Evolutionary conservation across 2,888 invertebrate species (phyloP).

Genomic region (Rotaria macrura): DNA sequence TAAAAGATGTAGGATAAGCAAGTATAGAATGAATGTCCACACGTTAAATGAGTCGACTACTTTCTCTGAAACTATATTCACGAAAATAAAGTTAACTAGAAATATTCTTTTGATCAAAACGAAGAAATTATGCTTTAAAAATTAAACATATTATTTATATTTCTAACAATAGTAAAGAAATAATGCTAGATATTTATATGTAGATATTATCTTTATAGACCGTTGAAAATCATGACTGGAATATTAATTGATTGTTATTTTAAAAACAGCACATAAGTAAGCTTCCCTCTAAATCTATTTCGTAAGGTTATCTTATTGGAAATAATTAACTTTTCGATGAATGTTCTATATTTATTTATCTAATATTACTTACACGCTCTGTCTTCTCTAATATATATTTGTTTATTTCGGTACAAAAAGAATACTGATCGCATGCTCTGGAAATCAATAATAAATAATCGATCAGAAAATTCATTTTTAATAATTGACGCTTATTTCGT

Average conservation of each 20-base stretch:
- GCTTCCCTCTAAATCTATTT: background rate
- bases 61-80: background rate
- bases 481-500: too few relatives aligned
- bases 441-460: too few relatives aligned
- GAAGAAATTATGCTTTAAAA: too few relatives aligned
- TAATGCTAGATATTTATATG: background rate
- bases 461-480: too few relatives aligned
- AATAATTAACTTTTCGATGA: background rate
- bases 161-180: background rate
- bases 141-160: background rate
- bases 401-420: background rate
- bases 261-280: background rate
- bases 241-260: background rate
- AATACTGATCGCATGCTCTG: too few relatives aligned
- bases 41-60: background rate
- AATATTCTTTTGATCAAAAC: background rate
- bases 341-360: background rate
- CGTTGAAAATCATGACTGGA: background rate
- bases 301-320: background rate
- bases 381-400: background rate
- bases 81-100: background rate
- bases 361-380: background rate
- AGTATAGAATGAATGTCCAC: too few relatives aligned
- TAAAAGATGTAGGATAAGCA: background rate
- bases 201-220: background rate